Conservation (phyloP, 2,113 vertebrate genomes). For the Pogonocichla stellata region DNA sequence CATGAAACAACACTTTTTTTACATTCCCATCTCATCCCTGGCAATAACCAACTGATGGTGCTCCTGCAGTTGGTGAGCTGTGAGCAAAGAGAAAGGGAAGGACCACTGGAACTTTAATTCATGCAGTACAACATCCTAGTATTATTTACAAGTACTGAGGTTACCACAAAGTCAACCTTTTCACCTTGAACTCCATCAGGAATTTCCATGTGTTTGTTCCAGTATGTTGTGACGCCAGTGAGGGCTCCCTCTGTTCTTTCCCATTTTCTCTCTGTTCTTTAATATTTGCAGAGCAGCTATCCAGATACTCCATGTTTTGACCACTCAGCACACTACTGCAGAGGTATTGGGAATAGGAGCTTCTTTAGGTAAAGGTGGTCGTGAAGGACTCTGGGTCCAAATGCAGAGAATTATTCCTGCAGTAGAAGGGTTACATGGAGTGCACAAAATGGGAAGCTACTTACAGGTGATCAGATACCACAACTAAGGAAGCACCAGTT, state of each 20-base stretch:
- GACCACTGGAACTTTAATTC: background rate
- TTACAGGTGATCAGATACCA: background rate
- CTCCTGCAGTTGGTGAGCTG: background rate
- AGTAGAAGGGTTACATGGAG: background rate
- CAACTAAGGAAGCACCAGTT: background rate
- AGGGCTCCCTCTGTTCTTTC: background rate
- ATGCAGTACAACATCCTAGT: background rate
- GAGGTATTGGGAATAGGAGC: background rate
- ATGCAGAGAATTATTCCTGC: background rate
- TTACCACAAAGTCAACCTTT: background rate
- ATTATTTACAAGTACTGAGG: background rate
- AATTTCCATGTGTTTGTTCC: background rate
- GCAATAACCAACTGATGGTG: background rate
- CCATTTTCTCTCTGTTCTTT: background rate
- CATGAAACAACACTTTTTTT: background rate
- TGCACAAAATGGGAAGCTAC: background rate
- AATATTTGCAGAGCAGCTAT: background rate
- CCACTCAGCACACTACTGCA: background rate
- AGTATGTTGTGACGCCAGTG: accelerated
- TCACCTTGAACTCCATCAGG: background rate
- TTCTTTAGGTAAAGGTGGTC: background rate
- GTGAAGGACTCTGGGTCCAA: background rate
- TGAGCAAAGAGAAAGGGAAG: background rate
- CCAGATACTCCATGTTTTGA: background rate
- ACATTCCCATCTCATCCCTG: background rate